A percentile compares a stretch with the other conserved stretches of the same genome.
Evolutionary conservation across 2,113 vertebrate species (phyloP).

Genomic region (Rhinopomastus cyanomelas): DNA sequence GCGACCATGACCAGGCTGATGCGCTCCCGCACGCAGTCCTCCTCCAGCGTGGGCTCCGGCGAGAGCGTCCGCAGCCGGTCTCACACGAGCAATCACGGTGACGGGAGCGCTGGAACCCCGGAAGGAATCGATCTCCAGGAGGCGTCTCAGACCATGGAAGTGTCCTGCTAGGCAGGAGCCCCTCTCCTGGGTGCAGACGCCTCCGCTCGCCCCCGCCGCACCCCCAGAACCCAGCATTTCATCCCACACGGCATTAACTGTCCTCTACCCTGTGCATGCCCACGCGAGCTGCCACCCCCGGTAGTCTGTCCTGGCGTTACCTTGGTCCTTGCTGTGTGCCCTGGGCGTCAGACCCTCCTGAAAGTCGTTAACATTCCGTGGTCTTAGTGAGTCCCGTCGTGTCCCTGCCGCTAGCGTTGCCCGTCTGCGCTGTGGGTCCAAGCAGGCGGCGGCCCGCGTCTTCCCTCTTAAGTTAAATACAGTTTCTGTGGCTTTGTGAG

Average conservation of each 20-base stretch:
- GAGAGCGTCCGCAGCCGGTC: conserved; percentile 83
- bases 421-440: conserved; percentile 60
- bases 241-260: conserved; percentile 62
- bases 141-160: conserved; percentile 91
- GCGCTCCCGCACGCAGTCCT: conserved; percentile 90
- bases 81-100: conserved; percentile 77
- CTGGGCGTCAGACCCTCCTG: conserved; percentile 48
- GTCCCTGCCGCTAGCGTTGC: conserved; percentile 54
- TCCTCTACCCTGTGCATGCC: conserved; percentile 74
- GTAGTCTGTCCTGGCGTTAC: conserved; percentile 68
- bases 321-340: conserved; percentile 68
- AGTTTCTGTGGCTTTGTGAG: conserved; percentile 71
- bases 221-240: conserved; percentile 66
- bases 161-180: conserved; percentile 87
- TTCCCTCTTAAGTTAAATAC: conserved; percentile 39
- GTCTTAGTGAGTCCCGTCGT: conserved; percentile 50
- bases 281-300: conserved; percentile 56
- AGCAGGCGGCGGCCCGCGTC: conserved; percentile 40
- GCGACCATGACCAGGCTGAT: conserved; percentile 90
- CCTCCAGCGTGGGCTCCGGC: conserved; percentile 86
- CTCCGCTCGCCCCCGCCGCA: conserved; percentile 45
- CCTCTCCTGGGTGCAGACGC: conserved; percentile 55
- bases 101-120: conserved; percentile 73
- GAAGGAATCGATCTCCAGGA: conserved; percentile 79
- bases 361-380: conserved; percentile 67